Base-by-base conservation (phyloP, 1,140 invertebrate genomes). In the Macrocentrus cingulum region DNA sequence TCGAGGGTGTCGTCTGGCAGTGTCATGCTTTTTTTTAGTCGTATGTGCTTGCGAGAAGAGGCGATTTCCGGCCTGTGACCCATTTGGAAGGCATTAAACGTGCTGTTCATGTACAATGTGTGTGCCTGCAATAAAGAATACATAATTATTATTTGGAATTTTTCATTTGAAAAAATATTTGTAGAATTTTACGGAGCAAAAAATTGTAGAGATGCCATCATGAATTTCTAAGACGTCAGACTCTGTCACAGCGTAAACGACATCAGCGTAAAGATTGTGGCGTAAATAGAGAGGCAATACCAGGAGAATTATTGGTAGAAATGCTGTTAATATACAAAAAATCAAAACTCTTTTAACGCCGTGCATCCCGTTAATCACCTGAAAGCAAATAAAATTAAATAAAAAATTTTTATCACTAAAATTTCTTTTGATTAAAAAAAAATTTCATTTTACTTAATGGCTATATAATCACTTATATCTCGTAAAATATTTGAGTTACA, bases 1-100 rank as follows among this genome's bases (percentile, higher is more conserved):
- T 93, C 91, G 29, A 93, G 79, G 18, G 90, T 90, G 67, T 94
- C 91, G 76, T 93, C 91, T 1, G 89, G 89, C 61, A 94, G 74
- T 7, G 77, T 84, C 87, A 94, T 90, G 39, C 89, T 89, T 69
- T 92, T 91, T 66, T 87, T 88, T 66, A 93, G 78, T 59, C 85
- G 80, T 63, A 92, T 87, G 68, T 89, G 88, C 76, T 90, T 91
- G 32, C 83, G 84, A 59, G 84, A 85, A 5, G 82, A 80, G 16
- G 87, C 86, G 23, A 88, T 79, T 77, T 86, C 81, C 13, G 90
- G 91, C 62, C 77, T 82, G 6, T 86, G 83, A 54, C 81, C 76
- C 71, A 92, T 80, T 82, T 92, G 88, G 76, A 91, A 93, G 22
- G 91, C 91, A 82, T 90, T 91, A 64, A 93, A 93, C 36, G 82